A percentile compares a stretch with the other conserved stretches of the same genome.
phyloP scores from a whole-genome alignment of 2,888 invertebrate species.

The Pterostichus niger region DNA sequence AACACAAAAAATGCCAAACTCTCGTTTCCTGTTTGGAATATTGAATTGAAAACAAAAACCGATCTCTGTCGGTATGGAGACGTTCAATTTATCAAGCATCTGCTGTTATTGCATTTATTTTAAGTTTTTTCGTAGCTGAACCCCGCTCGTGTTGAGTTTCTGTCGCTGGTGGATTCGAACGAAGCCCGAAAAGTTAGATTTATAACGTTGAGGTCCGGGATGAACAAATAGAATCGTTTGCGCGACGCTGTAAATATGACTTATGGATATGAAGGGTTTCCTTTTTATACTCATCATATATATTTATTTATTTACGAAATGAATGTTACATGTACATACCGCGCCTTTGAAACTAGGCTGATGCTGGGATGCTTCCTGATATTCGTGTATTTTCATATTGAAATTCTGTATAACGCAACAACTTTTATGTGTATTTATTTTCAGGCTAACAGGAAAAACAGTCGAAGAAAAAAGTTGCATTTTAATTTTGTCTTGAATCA shows the following conservation, averaged over 20 bases:
- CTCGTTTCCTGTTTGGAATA: slow-evolving; percentile 22
- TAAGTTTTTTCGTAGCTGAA: neutral
- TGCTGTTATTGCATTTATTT: slow-evolving; percentile 38
- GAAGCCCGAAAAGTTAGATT: slow-evolving; percentile 28
- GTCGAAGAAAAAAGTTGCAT: too few relatives aligned
- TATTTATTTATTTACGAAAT: slow-evolving; percentile 48
- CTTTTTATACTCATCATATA: slow-evolving; percentile 15
- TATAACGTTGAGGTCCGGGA: slow-evolving; percentile 4
- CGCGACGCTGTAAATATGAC: neutral
- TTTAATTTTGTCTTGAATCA: too few relatives aligned
- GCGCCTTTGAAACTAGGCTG: too few relatives aligned
- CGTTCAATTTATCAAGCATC: slow-evolving; percentile 42
- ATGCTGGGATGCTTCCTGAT: too few relatives aligned
- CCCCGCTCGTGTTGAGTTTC: neutral
- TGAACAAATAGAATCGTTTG: slow-evolving; percentile 19
- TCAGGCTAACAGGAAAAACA: too few relatives aligned
- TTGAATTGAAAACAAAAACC: slow-evolving; percentile 18
- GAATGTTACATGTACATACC: slow-evolving; percentile 6
- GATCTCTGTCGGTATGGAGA: neutral
- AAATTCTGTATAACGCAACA: too few relatives aligned
- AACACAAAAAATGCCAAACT: slow-evolving; percentile 1
- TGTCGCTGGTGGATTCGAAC: neutral
- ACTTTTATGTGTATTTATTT: too few relatives aligned
- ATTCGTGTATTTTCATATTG: too few relatives aligned
- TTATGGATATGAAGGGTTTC: slow-evolving; percentile 1